Conservation (phyloP, 2,888 invertebrate species). For the Pachymerium ferrugineum region DNA sequence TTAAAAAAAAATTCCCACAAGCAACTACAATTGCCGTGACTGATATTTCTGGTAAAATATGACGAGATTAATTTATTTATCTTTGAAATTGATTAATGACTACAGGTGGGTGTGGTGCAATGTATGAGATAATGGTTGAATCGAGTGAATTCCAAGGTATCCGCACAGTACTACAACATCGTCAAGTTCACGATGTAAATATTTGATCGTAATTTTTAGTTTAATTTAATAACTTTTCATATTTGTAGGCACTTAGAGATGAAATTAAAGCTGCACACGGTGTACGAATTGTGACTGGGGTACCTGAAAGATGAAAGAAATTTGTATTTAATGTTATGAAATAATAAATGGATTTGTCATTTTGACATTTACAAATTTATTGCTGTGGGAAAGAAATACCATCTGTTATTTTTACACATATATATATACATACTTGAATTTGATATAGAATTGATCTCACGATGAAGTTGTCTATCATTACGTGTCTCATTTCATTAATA, state of each 20-base stretch:
- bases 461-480: too few species aligned
- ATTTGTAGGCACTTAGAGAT: slow-evolving; percentile 58
- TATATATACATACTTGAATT: too few species aligned
- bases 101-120: slow-evolving; percentile 36
- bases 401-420: too few species aligned
- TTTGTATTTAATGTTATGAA: neutral
- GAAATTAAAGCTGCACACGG: slow-evolving; percentile 82
- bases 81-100: neutral
- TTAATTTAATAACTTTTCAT: slow-evolving; percentile 26
- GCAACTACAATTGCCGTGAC: neutral
- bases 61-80: neutral
- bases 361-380: too few species aligned
- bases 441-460: too few species aligned
- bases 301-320: slow-evolving; percentile 44
- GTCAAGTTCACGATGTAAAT: slow-evolving; percentile 35
- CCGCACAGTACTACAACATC: slow-evolving; percentile 34
- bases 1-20: neutral
- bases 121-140: slow-evolving; percentile 35
- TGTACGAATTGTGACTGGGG: slow-evolving; percentile 65
- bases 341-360: neutral
- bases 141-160: slow-evolving; percentile 33
- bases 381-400: too few species aligned
- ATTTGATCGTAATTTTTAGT: neutral
- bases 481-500: too few species aligned
- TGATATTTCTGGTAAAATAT: neutral